A percentile compares a stretch with the other conserved stretches of the same genome.
These are phyloP conservation scores for Drosophila anomelani DNA, from an alignment of 2,888 invertebrate species.

Conservation along the genomic window DNA sequence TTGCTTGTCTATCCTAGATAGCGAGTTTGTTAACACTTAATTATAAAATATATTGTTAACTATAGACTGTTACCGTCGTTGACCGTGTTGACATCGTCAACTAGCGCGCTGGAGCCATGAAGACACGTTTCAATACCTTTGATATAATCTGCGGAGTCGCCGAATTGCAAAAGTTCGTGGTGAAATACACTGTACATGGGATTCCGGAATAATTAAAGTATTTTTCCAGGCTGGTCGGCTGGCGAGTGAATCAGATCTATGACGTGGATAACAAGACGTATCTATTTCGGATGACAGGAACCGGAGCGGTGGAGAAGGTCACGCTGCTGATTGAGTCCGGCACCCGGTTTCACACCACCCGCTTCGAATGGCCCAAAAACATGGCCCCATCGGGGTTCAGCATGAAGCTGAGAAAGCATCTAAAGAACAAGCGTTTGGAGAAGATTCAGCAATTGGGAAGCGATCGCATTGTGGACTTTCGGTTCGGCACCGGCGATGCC, in stretches of 20 bases:
- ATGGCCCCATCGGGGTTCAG: constrained; percentile 97
- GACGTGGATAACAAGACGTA: constrained; percentile 99
- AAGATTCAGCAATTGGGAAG: constrained; percentile 93
- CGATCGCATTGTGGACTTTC: constrained; percentile 97
- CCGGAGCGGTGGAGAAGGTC: constrained; percentile 93
- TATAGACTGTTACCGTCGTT: neutral
- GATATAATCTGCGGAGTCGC: constrained; percentile 95
- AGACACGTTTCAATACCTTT: constrained; percentile 95
- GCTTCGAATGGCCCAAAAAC: constrained; percentile 99
- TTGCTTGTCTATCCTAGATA: constrained; percentile 12
- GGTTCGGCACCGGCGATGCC: constrained; percentile 97
- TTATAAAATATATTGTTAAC: neutral
- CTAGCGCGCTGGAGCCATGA: constrained; percentile 87
- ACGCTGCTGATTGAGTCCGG: constrained; percentile 97
- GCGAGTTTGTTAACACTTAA: constrained; percentile 10
- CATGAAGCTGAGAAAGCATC: constrained; percentile 99
- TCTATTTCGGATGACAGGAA: constrained; percentile 93
- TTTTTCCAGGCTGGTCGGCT: constrained; percentile 90
- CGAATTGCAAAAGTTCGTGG: constrained; percentile 92
- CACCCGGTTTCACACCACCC: constrained; percentile 95
- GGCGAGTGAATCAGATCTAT: constrained; percentile 98
- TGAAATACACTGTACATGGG: neutral
- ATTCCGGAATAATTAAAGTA: neutral
- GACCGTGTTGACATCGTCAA: constrained; percentile 25
- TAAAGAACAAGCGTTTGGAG: constrained; percentile 97